Evolutionary conservation across 1,140 invertebrate species (phyloP), one percentile per base, ranked within the genome.

Genomic region (Drosophila kikkawai): DNA sequence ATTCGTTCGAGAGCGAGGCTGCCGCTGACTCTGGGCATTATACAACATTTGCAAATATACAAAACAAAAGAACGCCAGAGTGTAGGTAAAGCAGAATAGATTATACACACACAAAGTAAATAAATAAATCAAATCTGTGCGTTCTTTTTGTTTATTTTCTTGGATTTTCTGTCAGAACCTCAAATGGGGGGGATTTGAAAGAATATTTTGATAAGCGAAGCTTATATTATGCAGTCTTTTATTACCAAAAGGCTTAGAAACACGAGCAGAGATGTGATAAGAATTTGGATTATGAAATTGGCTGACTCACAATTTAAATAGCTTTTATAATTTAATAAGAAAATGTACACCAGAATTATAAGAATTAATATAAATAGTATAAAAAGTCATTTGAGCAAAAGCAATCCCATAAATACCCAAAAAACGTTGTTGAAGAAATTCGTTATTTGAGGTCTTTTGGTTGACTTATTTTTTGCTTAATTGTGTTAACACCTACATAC

Each of bases 91-190:
- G 73, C 32, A 78, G 66, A 73, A 73, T 41, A 50, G 51, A 61
- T 58, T 63, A 48, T 68, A 26, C 39, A 39, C 17, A 55, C 51
- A 65, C 9, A 63, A 76, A 55, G 45, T 67, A 83, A 77, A 80
- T 63, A 84, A 77, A 80, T 63, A 84, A 80, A 66, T 64, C n/a
- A 11, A 56, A 48, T 44, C 47, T 80, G 51, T 15, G 48, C 77
- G 48, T 64, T 67, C 37, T n/a, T 22, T 70, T 73, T 73, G 69
- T 73, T 73, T 73, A 32, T 71, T 73, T 41, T 4, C 36, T 34
- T 15, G 36, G 34, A 17, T 45, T 39, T 26, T 1, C 17, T 26
- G 50, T 11, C 32, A 32, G 15, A 51, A 34, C n/a, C 56, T 42
- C 15, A 41, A 11, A 26, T n/a, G 9, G 15, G 13, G 13, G 47